phyloP scores from a whole-genome alignment of 2,888 invertebrate species.

The Fragum fragum region DNA sequence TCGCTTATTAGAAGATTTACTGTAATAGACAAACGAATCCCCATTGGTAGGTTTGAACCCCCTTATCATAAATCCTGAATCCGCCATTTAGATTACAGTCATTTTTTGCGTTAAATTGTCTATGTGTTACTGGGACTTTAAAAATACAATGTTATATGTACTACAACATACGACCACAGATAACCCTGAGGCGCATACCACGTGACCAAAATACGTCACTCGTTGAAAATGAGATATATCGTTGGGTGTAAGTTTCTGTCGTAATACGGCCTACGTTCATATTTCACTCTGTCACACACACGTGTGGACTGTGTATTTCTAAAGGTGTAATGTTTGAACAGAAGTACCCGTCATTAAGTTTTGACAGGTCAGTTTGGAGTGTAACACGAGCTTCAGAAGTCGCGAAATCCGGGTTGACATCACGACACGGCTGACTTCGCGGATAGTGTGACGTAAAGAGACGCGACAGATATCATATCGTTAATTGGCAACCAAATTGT shows the following conservation, averaged over 20 bases:
- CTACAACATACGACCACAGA: not conserved
- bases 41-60: too few relatives aligned
- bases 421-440: not conserved
- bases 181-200: not conserved
- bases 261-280: conserved; percentile 43
- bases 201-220: conserved; percentile 15
- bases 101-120: too few relatives aligned
- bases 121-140: too few relatives aligned
- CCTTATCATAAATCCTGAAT: too few relatives aligned
- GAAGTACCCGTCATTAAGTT: conserved; percentile 6
- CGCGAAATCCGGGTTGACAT: not conserved
- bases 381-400: not conserved
- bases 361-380: not conserved
- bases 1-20: too few relatives aligned
- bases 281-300: conserved; percentile 65
- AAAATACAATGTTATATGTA: not conserved
- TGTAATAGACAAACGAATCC: too few relatives aligned
- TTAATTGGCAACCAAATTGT: too few relatives aligned
- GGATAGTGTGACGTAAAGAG: not conserved
- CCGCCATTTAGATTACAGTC: too few relatives aligned
- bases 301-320: conserved; percentile 56
- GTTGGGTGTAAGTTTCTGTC: conserved; percentile 51
- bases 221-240: conserved; percentile 44
- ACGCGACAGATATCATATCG: too few relatives aligned
- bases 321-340: conserved; percentile 63